These are phyloP conservation scores for Scelioninae gen. 2 DNA, from an alignment of 2,888 invertebrate genomes.

Conservation along the genomic window DNA sequence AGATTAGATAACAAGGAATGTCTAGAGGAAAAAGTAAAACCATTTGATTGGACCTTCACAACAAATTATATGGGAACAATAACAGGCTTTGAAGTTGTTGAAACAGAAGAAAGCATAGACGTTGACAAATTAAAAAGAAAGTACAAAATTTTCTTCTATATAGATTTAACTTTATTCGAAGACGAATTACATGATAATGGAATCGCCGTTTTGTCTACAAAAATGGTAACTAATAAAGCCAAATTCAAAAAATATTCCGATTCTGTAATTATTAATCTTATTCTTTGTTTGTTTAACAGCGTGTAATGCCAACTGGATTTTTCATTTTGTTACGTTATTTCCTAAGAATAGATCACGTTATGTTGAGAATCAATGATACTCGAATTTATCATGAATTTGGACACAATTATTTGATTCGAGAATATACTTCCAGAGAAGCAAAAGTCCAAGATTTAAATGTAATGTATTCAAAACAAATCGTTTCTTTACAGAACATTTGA, in stretches of 20 bases:
- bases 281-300: constrained; percentile 78
- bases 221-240: too few relatives aligned
- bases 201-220: constrained; percentile 90
- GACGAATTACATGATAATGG: constrained; percentile 99
- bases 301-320: constrained; percentile 97
- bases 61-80: constrained; percentile 92
- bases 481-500: too few relatives aligned
- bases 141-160: constrained; percentile 95
- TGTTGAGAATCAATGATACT: constrained; percentile 92
- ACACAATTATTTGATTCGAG: constrained; percentile 87
- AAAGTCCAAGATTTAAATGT: constrained; percentile 83
- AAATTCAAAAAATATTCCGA: too few relatives aligned
- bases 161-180: constrained; percentile 95
- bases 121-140: constrained; percentile 90
- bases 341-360: constrained; percentile 94
- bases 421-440: constrained; percentile 88
- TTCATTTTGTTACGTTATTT: constrained; percentile 94
- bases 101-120: constrained; percentile 87
- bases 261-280: too few relatives aligned
- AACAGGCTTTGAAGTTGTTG: constrained; percentile 78
- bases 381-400: constrained; percentile 88
- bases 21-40: constrained; percentile 86
- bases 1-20: constrained; percentile 80
- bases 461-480: constrained; percentile 44
- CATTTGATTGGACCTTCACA: constrained; percentile 98